phyloP scores from a whole-genome alignment of 2,113 vertebrate species.

The Ciconia boyciana region DNA sequence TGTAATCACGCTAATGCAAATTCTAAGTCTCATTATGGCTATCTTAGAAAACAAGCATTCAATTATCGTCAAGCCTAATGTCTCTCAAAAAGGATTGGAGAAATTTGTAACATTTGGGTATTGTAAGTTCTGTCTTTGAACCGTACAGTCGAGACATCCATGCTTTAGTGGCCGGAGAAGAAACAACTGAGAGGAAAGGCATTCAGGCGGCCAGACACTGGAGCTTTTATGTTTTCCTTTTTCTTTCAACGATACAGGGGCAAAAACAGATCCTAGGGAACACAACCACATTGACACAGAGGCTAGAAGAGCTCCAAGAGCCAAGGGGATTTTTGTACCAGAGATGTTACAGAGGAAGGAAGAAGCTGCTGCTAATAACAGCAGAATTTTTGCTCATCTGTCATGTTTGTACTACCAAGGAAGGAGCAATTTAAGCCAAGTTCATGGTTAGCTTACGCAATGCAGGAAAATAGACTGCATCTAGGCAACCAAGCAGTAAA shows the following conservation, averaged over 20 bases:
- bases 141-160: accelerated
- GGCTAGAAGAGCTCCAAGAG: background rate
- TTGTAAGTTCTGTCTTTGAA: background rate
- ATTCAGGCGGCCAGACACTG: background rate
- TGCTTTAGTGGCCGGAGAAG: background rate
- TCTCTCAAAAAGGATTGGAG: background rate
- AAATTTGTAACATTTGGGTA: background rate
- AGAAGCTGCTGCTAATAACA: constrained; percentile 9
- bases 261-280: background rate
- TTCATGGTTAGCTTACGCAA: background rate
- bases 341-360: background rate
- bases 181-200: background rate
- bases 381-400: constrained; percentile 15
- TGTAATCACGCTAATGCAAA: background rate
- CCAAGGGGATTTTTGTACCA: background rate
- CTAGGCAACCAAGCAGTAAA: constrained; percentile 9
- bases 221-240: background rate
- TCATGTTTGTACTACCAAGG: background rate
- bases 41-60: background rate
- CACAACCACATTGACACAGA: background rate
- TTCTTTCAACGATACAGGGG: background rate
- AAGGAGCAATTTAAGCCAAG: background rate
- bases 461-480: background rate
- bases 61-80: background rate
- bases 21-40: background rate